Percentiles rank a stretch among this genome's conserved stretches.
phyloP scores from a whole-genome alignment of 2,113 vertebrate genomes.

The Malurus melanocephalus region DNA sequence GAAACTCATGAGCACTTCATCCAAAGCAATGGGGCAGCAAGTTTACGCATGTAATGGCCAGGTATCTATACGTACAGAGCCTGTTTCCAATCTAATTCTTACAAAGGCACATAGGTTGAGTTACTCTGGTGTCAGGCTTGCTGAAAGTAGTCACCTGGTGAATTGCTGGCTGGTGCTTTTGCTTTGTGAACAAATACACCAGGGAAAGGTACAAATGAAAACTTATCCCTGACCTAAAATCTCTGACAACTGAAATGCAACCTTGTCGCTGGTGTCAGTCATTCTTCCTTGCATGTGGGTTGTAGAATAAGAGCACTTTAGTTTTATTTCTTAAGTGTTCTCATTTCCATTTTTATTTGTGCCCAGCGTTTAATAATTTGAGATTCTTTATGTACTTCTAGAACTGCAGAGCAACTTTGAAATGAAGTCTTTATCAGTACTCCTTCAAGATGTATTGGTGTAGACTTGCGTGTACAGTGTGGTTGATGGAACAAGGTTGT shows the following conservation, averaged over 20 bases:
- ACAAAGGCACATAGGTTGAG: neutral
- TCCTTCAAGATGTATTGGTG: neutral
- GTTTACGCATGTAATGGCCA: neutral
- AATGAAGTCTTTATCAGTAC: neutral
- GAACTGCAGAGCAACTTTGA: neutral
- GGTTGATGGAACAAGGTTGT: neutral
- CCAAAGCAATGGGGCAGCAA: neutral
- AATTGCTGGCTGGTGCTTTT: neutral
- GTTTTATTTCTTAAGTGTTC: neutral
- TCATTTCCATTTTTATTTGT: neutral
- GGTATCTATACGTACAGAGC: accelerated
- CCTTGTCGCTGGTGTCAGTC: neutral
- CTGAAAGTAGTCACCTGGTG: neutral
- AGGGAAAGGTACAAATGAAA: neutral
- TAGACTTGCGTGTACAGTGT: accelerated
- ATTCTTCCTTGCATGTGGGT: neutral
- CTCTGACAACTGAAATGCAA: neutral
- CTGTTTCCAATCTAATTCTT: neutral
- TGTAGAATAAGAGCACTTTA: neutral
- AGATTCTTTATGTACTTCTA: neutral
- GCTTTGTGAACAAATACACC: neutral
- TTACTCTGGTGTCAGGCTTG: neutral
- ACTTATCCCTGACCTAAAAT: neutral
- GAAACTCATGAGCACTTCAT: neutral
- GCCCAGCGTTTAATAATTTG: neutral